Evolutionary conservation across 1,140 invertebrate species (phyloP).

Genomic region (Bombus turneri): DNA sequence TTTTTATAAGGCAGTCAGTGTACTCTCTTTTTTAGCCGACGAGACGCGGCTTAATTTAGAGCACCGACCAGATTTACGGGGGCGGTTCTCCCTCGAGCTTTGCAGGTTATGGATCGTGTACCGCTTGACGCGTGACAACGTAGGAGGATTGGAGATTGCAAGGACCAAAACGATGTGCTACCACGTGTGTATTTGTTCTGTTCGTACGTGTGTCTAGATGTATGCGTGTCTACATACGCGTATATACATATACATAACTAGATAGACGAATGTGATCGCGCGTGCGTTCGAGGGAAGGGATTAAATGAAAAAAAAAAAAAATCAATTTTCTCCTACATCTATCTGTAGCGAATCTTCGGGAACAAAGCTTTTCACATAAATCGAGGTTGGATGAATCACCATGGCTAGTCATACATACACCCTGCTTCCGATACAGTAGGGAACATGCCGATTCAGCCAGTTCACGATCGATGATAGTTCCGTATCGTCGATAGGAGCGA

Average conservation of each 20-base stretch:
- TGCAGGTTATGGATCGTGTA: constrained; percentile 63
- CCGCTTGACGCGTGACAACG: constrained; percentile 52
- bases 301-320: constrained; percentile 43
- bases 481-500: constrained; percentile 36
- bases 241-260: not conserved
- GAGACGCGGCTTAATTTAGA: constrained; percentile 63
- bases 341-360: constrained; percentile 44
- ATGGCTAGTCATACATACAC: constrained; percentile 21
- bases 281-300: not conserved
- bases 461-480: constrained; percentile 55
- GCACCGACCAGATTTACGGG: constrained; percentile 55
- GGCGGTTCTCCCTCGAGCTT: constrained; percentile 27
- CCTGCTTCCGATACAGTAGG: not conserved
- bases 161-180: constrained; percentile 4
- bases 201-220: not conserved
- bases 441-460: not conserved
- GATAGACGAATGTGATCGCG: not conserved
- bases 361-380: constrained; percentile 47
- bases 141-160: constrained; percentile 36
- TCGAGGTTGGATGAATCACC: constrained; percentile 55
- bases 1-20: constrained; percentile 34
- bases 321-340: constrained; percentile 57
- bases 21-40: constrained; percentile 37
- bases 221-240: not conserved
- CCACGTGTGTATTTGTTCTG: not conserved